Conservation (phyloP, 2,797 vertebrate species). For the Hapalemur alaotrensis region DNA sequence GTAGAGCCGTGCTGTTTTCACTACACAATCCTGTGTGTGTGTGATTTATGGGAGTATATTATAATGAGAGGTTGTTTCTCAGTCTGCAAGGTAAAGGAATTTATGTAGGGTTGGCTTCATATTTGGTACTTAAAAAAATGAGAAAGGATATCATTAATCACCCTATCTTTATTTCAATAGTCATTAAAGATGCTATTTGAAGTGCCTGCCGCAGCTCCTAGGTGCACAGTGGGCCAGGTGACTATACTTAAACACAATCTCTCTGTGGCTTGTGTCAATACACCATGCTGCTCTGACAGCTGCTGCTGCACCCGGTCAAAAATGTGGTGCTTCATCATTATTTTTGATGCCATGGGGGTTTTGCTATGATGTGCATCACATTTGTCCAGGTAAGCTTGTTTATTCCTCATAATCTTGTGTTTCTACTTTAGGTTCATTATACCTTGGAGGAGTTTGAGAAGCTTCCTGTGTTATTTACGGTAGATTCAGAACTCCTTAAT, state of each 20-base stretch:
- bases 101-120: constrained; percentile 38
- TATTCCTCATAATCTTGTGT: constrained; percentile 8
- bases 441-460: constrained; percentile 21
- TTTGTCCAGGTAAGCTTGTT: constrained; percentile 10
- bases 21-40: neutral
- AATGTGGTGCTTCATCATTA: constrained; percentile 1
- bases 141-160: constrained; percentile 41
- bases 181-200: constrained; percentile 51
- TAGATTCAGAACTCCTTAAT: neutral
- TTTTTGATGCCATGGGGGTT: constrained; percentile 23
- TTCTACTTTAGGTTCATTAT: constrained; percentile 16
- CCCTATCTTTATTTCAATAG: constrained; percentile 47
- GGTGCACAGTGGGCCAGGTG: neutral
- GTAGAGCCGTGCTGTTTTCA: neutral
- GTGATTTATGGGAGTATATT: constrained; percentile 57
- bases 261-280: neutral
- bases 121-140: constrained; percentile 43
- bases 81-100: constrained; percentile 38
- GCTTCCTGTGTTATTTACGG: neutral
- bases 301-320: neutral
- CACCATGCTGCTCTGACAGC: constrained; percentile 29
- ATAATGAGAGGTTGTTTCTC: constrained; percentile 39
- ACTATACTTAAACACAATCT: constrained; percentile 10
- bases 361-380: constrained; percentile 12
- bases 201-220: constrained; percentile 7